Evolutionary conservation across 2,113 vertebrate genomes (phyloP), one percentile per base, ranked within the genome.

Genomic region (Noturus placidus): DNA sequence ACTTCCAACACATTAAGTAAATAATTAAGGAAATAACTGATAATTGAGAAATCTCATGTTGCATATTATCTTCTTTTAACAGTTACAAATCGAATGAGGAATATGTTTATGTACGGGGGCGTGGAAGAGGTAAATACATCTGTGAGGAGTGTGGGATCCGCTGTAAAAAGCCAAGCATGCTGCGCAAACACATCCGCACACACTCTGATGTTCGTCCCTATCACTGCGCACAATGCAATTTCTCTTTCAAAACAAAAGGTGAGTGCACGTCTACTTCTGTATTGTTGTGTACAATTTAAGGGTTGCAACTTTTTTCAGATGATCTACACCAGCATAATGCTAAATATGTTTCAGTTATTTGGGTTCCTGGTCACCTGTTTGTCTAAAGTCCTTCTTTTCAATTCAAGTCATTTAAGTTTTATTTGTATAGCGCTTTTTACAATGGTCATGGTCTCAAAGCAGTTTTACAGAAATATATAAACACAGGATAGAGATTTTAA

Each of bases 211-310:
- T 99, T 50, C 97, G 98, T 87, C 98, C 98, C 0, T 99, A 98
- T 93, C 98, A 99, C 91, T 99, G 98, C 92, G 94, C 95, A 65
- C 97, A 97, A 93, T 99, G 98, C 94, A 99, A 98, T 94, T 99
- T 99, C 88, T 99, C 98, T 91, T 99, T 99, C 93, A 99, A 99
- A 94, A 99, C 98, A 0, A 99, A 99, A 97, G 98, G 98, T 99
- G 30, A 87, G 93, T 80, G n/a, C 17, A n/a, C 27, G 1, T 56
- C 27, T 3, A 1, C 42, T 77, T 77, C 70, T 42, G 19, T 74
- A 42, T 11, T 74, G n/a, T 35, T 69, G 15, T 4, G 17, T 33
- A 33, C 15, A 65, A 65, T 27, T 11, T 65, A 56, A 56, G 54
- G 17, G 54, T 35, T 33, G 30, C 67, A 35, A 19, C 5, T 69